These are phyloP conservation scores for Didymodactylos carnosus DNA, from an alignment of 2,888 invertebrate genomes.

Conservation along the genomic window DNA sequence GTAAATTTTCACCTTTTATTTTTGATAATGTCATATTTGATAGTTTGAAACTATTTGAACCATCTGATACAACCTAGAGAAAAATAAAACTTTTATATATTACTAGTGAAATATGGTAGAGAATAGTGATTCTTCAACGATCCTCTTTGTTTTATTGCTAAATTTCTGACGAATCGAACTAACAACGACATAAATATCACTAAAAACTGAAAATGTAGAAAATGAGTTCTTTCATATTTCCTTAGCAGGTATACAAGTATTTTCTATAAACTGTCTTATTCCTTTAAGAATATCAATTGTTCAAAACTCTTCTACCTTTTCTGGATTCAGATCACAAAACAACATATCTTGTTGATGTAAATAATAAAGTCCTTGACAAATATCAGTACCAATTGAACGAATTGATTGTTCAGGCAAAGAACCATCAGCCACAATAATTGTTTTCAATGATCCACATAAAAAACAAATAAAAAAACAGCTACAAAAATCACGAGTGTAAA, in stretches of 20 bases:
- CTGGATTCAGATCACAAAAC: constrained; percentile 32
- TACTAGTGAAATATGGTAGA: background rate
- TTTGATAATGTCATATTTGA: constrained; percentile 32
- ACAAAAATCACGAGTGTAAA: background rate
- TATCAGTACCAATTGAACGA: constrained; percentile 24
- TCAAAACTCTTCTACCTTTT: constrained; percentile 24
- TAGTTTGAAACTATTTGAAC: constrained; percentile 30
- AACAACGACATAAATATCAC: no score
- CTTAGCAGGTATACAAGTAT: background rate
- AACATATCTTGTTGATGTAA: constrained; percentile 32
- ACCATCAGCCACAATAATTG: constrained; percentile 28
- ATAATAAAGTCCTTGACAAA: constrained; percentile 31
- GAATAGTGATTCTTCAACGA: no score
- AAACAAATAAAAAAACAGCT: background rate
- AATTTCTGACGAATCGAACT: no score
- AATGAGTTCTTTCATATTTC: background rate
- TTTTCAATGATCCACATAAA: constrained; percentile 26
- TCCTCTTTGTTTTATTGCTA: no score
- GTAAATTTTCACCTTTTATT: constrained; percentile 31
- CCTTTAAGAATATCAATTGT: background rate
- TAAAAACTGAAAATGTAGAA: no score
- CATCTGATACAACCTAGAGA: constrained; percentile 31
- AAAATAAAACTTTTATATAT: background rate
- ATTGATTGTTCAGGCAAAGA: constrained; percentile 31
- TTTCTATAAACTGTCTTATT: background rate